Evolutionary conservation across 2,797 vertebrate genomes (phyloP), one percentile per base, ranked within the genome.

Genomic region (Catharus ustulatus): DNA sequence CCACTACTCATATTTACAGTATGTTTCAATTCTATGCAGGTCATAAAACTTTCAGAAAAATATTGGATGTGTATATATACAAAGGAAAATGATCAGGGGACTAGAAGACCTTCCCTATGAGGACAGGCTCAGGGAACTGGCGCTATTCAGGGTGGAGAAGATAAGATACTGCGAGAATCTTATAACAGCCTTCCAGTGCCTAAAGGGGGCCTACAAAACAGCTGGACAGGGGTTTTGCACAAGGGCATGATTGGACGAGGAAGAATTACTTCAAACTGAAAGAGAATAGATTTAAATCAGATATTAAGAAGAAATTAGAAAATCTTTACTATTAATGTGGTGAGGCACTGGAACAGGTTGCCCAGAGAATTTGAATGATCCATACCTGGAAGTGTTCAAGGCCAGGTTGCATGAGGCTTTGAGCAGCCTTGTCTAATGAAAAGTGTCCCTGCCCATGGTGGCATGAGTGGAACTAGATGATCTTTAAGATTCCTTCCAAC

Each of bases 1-100:
- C 2, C 2, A 24, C 29, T 72, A 13, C 10, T 43, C 0, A 0
- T 55, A 54, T 52, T 90, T 69, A 45, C 6, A 29, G 5, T n/a
- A 61, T 13, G 2, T 13, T 88, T 83, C 23, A 57, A 29, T 76
- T 79, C 26, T 51, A 34, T 46, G 23, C 11, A 52, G 20, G 11
- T 26, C 29, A 75, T 72, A 13, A 87, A 87, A 59, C 1, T 49
- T 54, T 21, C 18, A 72, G 32, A 80, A 83, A 49, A 62, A 23
- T 23, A 1, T 4, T 36, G 3, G 11, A 4, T 34, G 3, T 32
- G 17, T 36, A 10, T 8, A 10, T 8, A 6, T 43, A 20, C 4
- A 15, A 10, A 49, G 6, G 4, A 29, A 64, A 8, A 48, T 20
- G 4, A 67, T 34, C 4, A 8, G 4, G 3, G 12, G 3, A 15